Evolutionary conservation across 2,797 vertebrate genomes (phyloP).

Genomic region (Octomys mimax): DNA sequence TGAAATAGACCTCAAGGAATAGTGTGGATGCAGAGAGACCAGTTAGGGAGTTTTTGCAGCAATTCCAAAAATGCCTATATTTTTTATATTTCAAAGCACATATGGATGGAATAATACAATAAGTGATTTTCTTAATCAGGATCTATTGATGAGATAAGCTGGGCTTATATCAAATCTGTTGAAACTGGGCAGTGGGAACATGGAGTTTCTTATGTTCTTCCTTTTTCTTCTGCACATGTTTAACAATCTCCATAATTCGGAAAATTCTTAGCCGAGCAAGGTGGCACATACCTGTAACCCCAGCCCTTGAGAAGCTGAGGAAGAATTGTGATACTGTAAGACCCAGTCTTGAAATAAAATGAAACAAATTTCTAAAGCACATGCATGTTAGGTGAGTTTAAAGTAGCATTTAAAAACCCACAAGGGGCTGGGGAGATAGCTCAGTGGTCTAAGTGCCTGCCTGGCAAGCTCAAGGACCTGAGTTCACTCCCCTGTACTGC

Average conservation of each 20-base stretch:
- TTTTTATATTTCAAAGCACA: background rate
- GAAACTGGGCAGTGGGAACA: background rate
- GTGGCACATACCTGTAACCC: too few species aligned
- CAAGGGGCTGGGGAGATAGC: too few species aligned
- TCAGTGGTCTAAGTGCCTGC: too few species aligned
- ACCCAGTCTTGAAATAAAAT: too few species aligned
- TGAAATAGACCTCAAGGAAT: too few species aligned
- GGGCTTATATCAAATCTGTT: background rate
- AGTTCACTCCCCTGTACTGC: too few species aligned
- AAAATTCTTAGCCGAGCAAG: background rate
- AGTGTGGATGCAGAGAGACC: background rate
- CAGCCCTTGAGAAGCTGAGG: too few species aligned
- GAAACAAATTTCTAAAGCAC: too few species aligned
- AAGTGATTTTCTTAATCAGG: background rate
- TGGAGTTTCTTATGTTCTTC: background rate
- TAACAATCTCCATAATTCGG: background rate
- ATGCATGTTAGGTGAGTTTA: background rate
- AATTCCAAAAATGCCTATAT: background rate
- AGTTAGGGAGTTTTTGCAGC: background rate
- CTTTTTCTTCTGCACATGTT: background rate
- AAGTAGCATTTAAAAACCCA: background rate
- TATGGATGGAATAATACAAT: background rate
- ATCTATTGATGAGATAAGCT: background rate
- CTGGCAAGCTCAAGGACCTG: too few species aligned
- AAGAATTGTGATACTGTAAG: background rate